A percentile compares a stretch with the other conserved stretches of the same genome.
Evolutionary conservation across 2,888 invertebrate species (phyloP).

Genomic region (Drosophila melanosoma): DNA sequence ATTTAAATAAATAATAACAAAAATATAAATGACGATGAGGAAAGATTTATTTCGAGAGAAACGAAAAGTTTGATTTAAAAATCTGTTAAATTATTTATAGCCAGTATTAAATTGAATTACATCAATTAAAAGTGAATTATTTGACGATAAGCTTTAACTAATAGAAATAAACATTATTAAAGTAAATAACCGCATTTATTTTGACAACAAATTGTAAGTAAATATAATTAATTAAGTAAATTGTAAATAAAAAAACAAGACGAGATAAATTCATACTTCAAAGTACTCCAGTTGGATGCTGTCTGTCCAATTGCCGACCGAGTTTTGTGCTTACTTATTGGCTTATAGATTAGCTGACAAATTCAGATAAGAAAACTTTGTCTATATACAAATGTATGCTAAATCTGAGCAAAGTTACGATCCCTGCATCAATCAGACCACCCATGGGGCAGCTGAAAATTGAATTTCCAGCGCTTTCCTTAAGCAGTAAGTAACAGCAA

Average conservation of each 20-base stretch:
- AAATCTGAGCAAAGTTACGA: slow-evolving; percentile 2
- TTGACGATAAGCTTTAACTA: neutral
- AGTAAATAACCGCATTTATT: neutral
- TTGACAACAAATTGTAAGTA: neutral
- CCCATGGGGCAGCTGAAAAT: slow-evolving; percentile 57
- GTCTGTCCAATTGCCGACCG: slow-evolving; percentile 16
- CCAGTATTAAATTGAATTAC: neutral
- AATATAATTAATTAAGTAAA: neutral
- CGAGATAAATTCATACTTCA: neutral
- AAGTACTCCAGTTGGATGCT: neutral
- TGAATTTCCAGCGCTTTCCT: slow-evolving; percentile 56
- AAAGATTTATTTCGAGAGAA: too few relatives aligned
- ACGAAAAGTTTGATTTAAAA: neutral
- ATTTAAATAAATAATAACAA: too few relatives aligned
- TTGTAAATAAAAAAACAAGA: neutral
- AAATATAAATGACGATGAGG: too few relatives aligned
- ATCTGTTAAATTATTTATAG: neutral
- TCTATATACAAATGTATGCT: slow-evolving; percentile 2
- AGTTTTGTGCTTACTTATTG: slow-evolving; percentile 19
- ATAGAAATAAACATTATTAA: neutral
- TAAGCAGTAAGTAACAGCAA: slow-evolving; percentile 4
- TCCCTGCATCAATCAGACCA: slow-evolving; percentile 63
- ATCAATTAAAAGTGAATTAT: neutral
- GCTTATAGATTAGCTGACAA: slow-evolving; percentile 55
- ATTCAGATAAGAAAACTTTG: slow-evolving; percentile 39